A percentile compares a stretch with the other conserved stretches of the same genome.
phyloP scores from a whole-genome alignment of 1,140 invertebrate species.

The Drosophila equinoxialis region DNA sequence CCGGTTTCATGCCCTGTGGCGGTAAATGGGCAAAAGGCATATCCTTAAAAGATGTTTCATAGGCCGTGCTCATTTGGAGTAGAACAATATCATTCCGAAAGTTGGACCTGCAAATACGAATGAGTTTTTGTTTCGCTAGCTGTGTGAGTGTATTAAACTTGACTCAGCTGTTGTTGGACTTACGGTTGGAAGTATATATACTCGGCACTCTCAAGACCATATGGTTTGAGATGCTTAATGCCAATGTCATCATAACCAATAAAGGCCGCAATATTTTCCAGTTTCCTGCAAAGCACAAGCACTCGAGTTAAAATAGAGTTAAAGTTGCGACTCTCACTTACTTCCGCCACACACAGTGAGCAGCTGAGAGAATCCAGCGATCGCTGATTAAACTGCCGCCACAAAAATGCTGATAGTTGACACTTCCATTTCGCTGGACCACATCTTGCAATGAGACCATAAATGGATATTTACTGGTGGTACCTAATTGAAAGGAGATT shows the following conservation, averaged over 20 bases:
- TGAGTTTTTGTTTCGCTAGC: not conserved
- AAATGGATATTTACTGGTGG: slow-evolving; percentile 56
- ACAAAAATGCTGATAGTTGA: slow-evolving; percentile 63
- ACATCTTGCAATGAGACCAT: slow-evolving; percentile 75
- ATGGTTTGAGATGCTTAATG: slow-evolving; percentile 51
- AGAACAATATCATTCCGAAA: slow-evolving; percentile 76
- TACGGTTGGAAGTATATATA: slow-evolving; percentile 79
- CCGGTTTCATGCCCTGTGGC: slow-evolving; percentile 55
- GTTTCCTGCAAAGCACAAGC: slow-evolving; percentile 41
- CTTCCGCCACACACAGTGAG: slow-evolving; percentile 75
- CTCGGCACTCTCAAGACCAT: slow-evolving; percentile 60
- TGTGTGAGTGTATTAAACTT: slow-evolving; percentile 43
- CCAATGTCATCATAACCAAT: slow-evolving; percentile 70
- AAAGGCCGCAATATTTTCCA: slow-evolving; percentile 57
- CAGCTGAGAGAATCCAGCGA: slow-evolving; percentile 72
- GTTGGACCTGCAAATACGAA: slow-evolving; percentile 52
- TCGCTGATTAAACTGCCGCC: slow-evolving; percentile 69
- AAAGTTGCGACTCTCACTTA: slow-evolving; percentile 23
- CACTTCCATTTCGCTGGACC: slow-evolving; percentile 9
- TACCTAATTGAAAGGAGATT: slow-evolving; percentile 23
- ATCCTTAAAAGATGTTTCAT: slow-evolving; percentile 14
- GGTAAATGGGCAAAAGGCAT: slow-evolving; percentile 63
- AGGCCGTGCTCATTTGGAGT: slow-evolving; percentile 49
- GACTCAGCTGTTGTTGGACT: slow-evolving; percentile 37
- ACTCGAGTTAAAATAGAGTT: not conserved